Base-by-base conservation (phyloP, 1,140 invertebrate genomes). In the Tetraneura akinire region DNA sequence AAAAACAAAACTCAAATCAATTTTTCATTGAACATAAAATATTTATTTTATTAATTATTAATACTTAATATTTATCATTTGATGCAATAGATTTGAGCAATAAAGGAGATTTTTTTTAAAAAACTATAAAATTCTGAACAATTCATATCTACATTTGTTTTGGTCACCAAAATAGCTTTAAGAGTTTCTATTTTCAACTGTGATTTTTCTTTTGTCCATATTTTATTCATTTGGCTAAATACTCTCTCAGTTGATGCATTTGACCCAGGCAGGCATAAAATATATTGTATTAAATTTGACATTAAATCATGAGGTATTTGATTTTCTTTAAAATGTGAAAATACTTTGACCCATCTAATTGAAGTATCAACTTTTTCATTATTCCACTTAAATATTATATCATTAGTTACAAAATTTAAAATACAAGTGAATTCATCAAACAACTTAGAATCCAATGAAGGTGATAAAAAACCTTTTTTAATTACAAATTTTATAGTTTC, bases 321-420 rank as follows among this genome's bases (percentile, higher is more conserved):
- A n/a, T 62, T 62, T 62, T 62, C 23, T 62, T 62, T 62, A 57
- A 62, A 62, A 62, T 62, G 14, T 62, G 5, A 62, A 29, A 62
- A 29, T 62, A 62, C 23, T 53, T 53, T 8, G 8, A 53, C 4
- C 51, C 51, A 53, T 53, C 51, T 53, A 53, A 6, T 53, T 53
- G 51, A 53, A 53, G 51, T 53, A 53, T 53, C 51, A 53, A n/a
- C n/a, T n/a, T n/a, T n/a, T n/a, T n/a, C n/a, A n/a, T n/a, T n/a
- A n/a, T n/a, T n/a, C n/a, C 51, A 53, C 9, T 53, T 53, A 3
- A 53, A 53, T 53, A 53, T 53, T 53, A n/a, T 53, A n/a, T 21
- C 49, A 51, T 1, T 1, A 16, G 49, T 1, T 51, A 51, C 49
- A 60, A 60, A 60, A 55, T 55, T 55, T 13, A 60, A 60, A 60